A percentile compares a stretch with the other conserved stretches of the same genome.
Evolutionary conservation across 2,888 invertebrate genomes (phyloP).

Genomic region (Orthosia gothica): DNA sequence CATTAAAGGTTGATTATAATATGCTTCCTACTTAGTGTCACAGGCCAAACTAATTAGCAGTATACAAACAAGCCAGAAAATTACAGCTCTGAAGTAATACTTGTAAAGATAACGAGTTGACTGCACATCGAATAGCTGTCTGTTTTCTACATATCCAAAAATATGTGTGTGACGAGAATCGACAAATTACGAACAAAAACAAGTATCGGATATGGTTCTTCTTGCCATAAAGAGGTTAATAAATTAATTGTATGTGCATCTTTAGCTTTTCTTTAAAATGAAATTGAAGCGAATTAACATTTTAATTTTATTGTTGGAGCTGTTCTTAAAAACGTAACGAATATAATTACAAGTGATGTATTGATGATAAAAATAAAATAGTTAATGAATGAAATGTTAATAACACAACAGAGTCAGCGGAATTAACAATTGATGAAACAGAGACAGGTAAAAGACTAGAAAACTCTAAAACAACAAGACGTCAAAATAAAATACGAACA

Average conservation of each 20-base stretch:
- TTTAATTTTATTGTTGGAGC: constrained; percentile 10
- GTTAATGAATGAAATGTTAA: neutral
- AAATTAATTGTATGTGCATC: constrained; percentile 12
- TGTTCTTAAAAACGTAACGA: neutral
- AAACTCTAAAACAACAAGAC: neutral
- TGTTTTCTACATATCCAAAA: constrained; percentile 1
- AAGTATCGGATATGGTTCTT: neutral
- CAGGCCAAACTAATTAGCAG: constrained; percentile 6
- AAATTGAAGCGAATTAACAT: neutral
- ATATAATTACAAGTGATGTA: too few species aligned
- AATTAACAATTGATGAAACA: neutral
- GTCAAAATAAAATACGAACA: constrained; percentile 1
- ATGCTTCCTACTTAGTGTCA: constrained; percentile 1
- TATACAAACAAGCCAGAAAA: constrained; percentile 20
- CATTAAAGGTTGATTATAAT: neutral
- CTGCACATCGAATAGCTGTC: constrained; percentile 7
- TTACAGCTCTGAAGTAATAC: constrained; percentile 12
- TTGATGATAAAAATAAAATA: neutral
- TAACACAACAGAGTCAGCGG: too few species aligned
- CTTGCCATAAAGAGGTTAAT: constrained; percentile 1
- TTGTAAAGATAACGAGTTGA: constrained; percentile 1
- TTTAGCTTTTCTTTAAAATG: constrained; percentile 7
- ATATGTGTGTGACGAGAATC: neutral
- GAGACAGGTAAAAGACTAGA: neutral
- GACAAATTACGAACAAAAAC: neutral